Base-by-base conservation (phyloP, 1,140 invertebrate species). In the Cotesia chilonis region DNA sequence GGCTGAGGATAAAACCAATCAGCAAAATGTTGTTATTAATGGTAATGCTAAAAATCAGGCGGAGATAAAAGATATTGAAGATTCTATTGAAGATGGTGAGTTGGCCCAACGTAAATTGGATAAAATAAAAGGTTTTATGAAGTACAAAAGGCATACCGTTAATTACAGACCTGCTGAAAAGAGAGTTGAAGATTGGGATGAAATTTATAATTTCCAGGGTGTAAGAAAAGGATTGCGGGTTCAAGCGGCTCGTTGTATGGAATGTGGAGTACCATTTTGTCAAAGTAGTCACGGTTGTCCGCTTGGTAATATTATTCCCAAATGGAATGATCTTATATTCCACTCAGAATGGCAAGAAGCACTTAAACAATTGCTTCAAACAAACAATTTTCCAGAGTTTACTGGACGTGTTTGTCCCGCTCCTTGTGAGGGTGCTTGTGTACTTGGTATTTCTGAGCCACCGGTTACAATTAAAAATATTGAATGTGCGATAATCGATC, bases 311-410 rank as follows among this genome's bases (percentile, higher is more conserved):
- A 98, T 99, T 71, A 99, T 99, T 81, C 98, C 98, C 28, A 98
- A 98, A 88, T 99, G 97, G 96, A 99, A 99, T 87, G 95, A 99
- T 85, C 90, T 99, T 0, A 90, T 99, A 2, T 99, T 95, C 87
- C 92, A 94, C 75, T 93, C 94, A 65, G 95, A 98, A 81, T 99
- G 98, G 98, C 92, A 94, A 74, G 95, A 98, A 85, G 98, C 98
- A n/a, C 87, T 99, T 1, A 92, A 94, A 75, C 96, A 98, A 79
- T 89, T 99, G 36, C 87, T 98, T 70, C 98, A 99, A 85, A 99
- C 98, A 1, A 99, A 99, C 82, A 99, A 99, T 83, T 99, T 99
- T 88, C 98, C 98, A 90, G 98, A 99, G 87, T 99, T 99, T 83
- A 99, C 98, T 63, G 98, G 98, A 3, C 89, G 98, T 80, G 97